A percentile compares a stretch with the other conserved stretches of the same genome.
Conservation (phyloP, 2,797 vertebrate genomes). For the Chloroceryle amazona region DNA sequence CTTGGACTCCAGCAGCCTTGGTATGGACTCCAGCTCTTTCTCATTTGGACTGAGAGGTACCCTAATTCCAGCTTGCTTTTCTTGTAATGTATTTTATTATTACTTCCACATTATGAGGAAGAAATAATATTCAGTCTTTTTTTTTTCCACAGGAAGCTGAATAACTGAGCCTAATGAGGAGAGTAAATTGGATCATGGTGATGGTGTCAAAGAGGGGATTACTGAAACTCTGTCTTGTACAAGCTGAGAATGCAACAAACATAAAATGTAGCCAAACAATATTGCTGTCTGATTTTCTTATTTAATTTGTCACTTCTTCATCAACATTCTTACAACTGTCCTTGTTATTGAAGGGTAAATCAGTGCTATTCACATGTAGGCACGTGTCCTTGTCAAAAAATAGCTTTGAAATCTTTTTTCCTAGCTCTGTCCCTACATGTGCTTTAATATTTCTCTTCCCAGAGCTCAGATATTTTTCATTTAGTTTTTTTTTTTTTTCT, state of each 20-base stretch:
- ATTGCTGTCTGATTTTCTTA: background rate
- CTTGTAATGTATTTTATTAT: background rate
- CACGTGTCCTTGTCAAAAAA: background rate
- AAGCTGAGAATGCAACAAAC: slow-evolving; percentile 61
- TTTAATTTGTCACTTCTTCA: background rate
- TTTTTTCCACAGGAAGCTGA: slow-evolving; percentile 40
- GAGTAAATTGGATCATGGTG: slow-evolving; percentile 49
- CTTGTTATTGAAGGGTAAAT: slow-evolving; percentile 17
- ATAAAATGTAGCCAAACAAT: slow-evolving; percentile 13
- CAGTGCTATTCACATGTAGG: background rate
- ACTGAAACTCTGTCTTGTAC: slow-evolving; percentile 37
- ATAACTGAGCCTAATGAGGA: slow-evolving; percentile 53
- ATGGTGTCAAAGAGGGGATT: slow-evolving; percentile 49
- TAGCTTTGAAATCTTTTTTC: background rate
- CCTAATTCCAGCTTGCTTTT: slow-evolving; percentile 34
- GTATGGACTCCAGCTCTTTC: background rate
- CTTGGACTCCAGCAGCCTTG: background rate
- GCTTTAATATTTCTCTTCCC: background rate
- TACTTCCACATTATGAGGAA: slow-evolving; percentile 15
- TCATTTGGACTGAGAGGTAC: background rate
- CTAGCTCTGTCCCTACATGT: background rate
- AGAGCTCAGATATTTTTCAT: background rate
- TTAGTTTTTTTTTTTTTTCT: background rate
- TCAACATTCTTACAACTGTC: slow-evolving; percentile 15
- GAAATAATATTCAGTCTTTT: slow-evolving; percentile 24